These are phyloP conservation scores for Leucozona laternaria DNA, from an alignment of 2,888 invertebrate genomes.

Conservation along the genomic window DNA sequence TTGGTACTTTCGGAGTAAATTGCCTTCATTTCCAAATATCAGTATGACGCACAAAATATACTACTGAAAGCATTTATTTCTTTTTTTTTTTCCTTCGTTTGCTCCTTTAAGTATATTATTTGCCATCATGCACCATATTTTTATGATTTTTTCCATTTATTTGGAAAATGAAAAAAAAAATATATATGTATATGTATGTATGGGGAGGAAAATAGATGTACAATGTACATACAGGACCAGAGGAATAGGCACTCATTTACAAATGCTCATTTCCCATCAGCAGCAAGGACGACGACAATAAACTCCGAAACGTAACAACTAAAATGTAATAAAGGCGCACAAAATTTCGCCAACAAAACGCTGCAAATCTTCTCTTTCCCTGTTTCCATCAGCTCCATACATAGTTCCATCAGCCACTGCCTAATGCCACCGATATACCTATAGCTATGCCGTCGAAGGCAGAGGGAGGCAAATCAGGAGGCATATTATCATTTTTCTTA, in stretches of 20 bases:
- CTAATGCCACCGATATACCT: neutral
- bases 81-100: neutral
- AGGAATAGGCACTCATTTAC: constrained; percentile 63
- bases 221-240: constrained; percentile 2
- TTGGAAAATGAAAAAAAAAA: constrained; percentile 44
- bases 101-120: constrained; percentile 8
- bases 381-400: neutral
- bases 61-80: neutral
- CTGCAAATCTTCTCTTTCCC: constrained; percentile 13
- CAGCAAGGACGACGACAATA: constrained; percentile 68
- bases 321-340: constrained; percentile 64
- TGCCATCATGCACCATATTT: constrained; percentile 44
- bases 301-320: constrained; percentile 66
- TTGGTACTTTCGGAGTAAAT: constrained; percentile 1
- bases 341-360: constrained; percentile 38
- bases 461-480: constrained; percentile 52
- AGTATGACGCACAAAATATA: constrained; percentile 22
- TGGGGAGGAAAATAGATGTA: neutral
- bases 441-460: neutral
- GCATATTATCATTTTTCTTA: constrained; percentile 72
- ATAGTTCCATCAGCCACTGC: neutral
- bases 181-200: neutral
- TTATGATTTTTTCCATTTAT: constrained; percentile 51
- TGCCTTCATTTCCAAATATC: constrained; percentile 10
- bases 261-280: constrained; percentile 69